Evolutionary conservation across 2,797 vertebrate species (phyloP), one percentile per base, ranked within the genome.

Genomic region (Enteromius thamalakanensis): DNA sequence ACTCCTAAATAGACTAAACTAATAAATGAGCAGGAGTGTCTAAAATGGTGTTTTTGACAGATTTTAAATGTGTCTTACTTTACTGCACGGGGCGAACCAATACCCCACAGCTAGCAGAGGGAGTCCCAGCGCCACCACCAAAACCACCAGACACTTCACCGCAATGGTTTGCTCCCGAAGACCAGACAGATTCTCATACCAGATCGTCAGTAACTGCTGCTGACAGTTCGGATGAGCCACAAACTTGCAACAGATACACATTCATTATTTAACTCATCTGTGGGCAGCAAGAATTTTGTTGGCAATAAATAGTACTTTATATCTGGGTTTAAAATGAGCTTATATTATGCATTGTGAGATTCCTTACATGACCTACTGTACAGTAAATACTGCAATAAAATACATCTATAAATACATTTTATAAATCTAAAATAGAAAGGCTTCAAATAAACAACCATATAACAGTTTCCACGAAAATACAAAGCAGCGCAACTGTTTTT

Each of bases 221-320:
- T 97, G 96, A 89, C 96, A 97, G 92, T 96, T 97, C 81, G 96
- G 96, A 88, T 97, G 96, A 71, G 96, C 96, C 87, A 97, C 96
- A 86, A 97, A 97, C 96, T 97, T 26, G 92, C 58, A 79, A 76
- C n/a, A 77, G 1, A 77, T 4, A 60, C 21, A 67, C 1, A 47
- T 17, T 23, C 6, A 45, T 7, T 23, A 14, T 4, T 3, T 19
- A 0, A 32, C 15, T 11, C n/a, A 5, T 29, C 23, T 9, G 40
- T 47, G 29, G 34, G n/a, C 12, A 15, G n/a, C 5, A 7, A 3
- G 14, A 9, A 7, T 68, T n/a, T 29, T 12, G 23, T 23, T 6
- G 23, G 11, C 55, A 60, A 26, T 26, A 7, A 12, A 60, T 60
- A 12, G 10, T 2, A 60, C 10, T 23, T 19, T 17, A 14, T 17